A percentile compares a stretch with the other conserved stretches of the same genome.
Evolutionary conservation across 2,113 vertebrate species (phyloP).

Genomic region (Callopanchax toddi): DNA sequence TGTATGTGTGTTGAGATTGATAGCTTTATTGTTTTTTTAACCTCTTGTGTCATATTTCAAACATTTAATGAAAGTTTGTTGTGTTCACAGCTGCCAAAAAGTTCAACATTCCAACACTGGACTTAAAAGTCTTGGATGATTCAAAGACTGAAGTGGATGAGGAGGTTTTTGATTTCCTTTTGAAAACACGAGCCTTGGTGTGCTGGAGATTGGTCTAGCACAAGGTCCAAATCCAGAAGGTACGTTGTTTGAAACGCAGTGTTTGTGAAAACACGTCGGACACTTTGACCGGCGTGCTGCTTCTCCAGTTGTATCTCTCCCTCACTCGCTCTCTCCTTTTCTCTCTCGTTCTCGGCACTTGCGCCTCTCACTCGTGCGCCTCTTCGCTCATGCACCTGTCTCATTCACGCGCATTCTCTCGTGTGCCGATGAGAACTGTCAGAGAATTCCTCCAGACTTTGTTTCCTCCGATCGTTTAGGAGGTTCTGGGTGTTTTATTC

Average conservation of each 20-base stretch:
- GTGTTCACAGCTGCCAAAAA: constrained; percentile 20
- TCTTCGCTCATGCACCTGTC: no score
- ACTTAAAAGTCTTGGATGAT: constrained; percentile 30
- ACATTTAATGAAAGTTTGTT: background rate
- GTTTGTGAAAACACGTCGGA: no score
- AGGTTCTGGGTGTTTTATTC: no score
- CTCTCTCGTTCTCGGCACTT: no score
- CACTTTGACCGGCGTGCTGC: background rate
- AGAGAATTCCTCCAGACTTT: no score
- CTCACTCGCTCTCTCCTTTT: no score
- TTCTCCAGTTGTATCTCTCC: no score
- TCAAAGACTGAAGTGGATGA: constrained; percentile 26
- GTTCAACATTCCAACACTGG: constrained; percentile 24
- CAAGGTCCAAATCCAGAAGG: background rate
- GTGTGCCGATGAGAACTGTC: no score
- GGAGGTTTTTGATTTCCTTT: constrained; percentile 26
- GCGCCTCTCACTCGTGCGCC: no score
- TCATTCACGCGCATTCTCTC: no score
- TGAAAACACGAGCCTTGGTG: constrained; percentile 17
- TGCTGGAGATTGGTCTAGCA: background rate
- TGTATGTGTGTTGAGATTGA: no score
- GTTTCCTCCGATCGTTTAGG: no score
- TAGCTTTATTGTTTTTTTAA: background rate
- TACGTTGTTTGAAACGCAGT: background rate
- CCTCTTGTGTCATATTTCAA: background rate